phyloP scores from a whole-genome alignment of 2,113 vertebrate species.

The Peromyscus leucopus region DNA sequence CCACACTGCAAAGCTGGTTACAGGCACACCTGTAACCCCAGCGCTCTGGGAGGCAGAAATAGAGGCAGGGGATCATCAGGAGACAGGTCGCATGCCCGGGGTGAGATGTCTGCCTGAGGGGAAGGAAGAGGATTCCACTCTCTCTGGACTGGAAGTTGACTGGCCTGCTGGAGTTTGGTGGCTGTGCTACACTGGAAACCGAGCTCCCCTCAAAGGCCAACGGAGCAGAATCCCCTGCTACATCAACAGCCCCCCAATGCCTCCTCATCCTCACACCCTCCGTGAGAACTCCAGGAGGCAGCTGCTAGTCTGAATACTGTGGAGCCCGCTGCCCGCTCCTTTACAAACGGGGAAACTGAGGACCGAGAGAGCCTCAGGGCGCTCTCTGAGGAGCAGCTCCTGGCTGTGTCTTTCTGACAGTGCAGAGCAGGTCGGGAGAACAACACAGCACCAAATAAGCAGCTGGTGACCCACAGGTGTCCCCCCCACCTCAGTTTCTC shows the following conservation, averaged over 20 bases:
- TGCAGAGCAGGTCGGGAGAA: neutral
- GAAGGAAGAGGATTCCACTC: neutral
- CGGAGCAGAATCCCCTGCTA: neutral
- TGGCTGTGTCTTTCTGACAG: neutral
- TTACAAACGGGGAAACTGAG: neutral
- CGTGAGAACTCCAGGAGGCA: neutral
- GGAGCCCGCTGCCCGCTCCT: neutral
- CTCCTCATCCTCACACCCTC: neutral
- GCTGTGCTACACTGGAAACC: neutral
- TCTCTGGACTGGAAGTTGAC: neutral
- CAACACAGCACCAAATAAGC: neutral
- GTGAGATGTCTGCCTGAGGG: neutral
- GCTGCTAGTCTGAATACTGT: neutral
- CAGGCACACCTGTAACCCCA: neutral
- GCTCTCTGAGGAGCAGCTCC: neutral
- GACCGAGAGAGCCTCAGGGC: neutral
- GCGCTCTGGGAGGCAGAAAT: neutral
- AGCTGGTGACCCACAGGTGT: neutral
- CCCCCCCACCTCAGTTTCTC: neutral
- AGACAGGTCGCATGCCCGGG: too few species aligned
- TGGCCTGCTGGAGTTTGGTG: too few species aligned
- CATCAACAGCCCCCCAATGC: rapidly evolving
- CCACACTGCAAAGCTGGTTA: neutral
- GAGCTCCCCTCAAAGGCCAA: neutral
- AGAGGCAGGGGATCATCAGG: neutral